Evolutionary conservation across 2,113 vertebrate species (phyloP), one percentile per base, ranked within the genome.

Genomic region (Eurypyga helias): DNA sequence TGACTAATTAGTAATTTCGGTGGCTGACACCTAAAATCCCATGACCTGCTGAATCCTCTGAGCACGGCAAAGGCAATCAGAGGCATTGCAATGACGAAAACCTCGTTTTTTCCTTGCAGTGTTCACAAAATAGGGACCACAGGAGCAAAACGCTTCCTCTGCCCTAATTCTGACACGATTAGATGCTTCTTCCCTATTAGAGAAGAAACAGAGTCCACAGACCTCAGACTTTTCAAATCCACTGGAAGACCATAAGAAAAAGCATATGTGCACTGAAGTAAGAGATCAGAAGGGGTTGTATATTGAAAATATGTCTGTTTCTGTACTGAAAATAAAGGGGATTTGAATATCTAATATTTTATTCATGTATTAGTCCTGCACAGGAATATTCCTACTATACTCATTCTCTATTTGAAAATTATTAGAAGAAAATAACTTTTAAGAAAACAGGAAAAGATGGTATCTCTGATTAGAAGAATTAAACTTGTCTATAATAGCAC

Each of bases 61-160:
- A 18, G 15, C 11, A 17, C 2, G 13, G 21, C 38, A 48, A 76
- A 87, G 57, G 52, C 34, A 65, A 41, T 26, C 43, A 67, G 61
- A 26, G 52, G 41, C 20, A 61, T 6, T 1, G 1, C 4, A 15
- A 8, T 5, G 25, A 13, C 3, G 13, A 49, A 87, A 65, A 72
- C 1, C 54, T 29, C 1, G 1, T 38, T 41, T 79, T 55, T 66
- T 6, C 29, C 28, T 49, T 9, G 33, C 2, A 1, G 7, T 61
- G 16, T 26, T 88, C 28, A 17, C 23, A 14, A 13, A 19, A 10
- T 1, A 14, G 61, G 12, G 46, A 26, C 17, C 5, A 8, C 6
- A 13, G 73, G n/a, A 91, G 10, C 60, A 57, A n/a, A 70, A 5
- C 15, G 0, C 33, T 62, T 58, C 67, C 52, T 33, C 34, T 25